A percentile compares a stretch with the other conserved stretches of the same genome.
Conservation (phyloP, 2,797 vertebrate genomes). For the Acrossocheilus wenchowensis region DNA sequence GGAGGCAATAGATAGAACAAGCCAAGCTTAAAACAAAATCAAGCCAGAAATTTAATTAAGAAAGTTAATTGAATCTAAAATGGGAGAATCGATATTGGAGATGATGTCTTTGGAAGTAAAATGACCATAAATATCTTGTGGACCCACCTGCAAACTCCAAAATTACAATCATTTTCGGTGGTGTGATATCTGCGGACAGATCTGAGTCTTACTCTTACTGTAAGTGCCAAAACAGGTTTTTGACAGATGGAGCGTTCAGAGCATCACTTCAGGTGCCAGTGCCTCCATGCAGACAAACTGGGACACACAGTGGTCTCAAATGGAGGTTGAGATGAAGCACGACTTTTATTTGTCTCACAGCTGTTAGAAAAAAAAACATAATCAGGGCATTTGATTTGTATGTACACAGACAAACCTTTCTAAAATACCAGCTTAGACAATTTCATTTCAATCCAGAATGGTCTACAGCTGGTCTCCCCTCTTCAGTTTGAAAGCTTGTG, state of each 20-base stretch:
- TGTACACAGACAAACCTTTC: not conserved
- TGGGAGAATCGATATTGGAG: not conserved
- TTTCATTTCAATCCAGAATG: not conserved
- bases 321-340: not conserved
- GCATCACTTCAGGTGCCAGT: not conserved
- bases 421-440: not conserved
- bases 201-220: constrained; percentile 2
- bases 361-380: not conserved
- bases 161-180: not conserved
- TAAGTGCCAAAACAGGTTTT: constrained; percentile 18
- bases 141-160: constrained; percentile 5
- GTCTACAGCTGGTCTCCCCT: not conserved
- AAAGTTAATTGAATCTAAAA: constrained; percentile 28
- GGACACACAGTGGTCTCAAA: constrained; percentile 5
- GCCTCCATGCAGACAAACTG: not conserved
- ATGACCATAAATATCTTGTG: not conserved
- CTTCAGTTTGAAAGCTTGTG: not conserved
- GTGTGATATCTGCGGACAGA: not conserved
- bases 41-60: constrained; percentile 32
- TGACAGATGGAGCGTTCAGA: constrained; percentile 3
- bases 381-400: not conserved
- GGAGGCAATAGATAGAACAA: constrained; percentile 19
- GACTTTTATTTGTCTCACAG: not conserved
- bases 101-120: constrained; percentile 9
- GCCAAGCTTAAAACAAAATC: constrained; percentile 9